Evolutionary conservation across 35 echinoderm and acorn worm species (phyloP).

Genomic region (Stichopus chloronotus): DNA sequence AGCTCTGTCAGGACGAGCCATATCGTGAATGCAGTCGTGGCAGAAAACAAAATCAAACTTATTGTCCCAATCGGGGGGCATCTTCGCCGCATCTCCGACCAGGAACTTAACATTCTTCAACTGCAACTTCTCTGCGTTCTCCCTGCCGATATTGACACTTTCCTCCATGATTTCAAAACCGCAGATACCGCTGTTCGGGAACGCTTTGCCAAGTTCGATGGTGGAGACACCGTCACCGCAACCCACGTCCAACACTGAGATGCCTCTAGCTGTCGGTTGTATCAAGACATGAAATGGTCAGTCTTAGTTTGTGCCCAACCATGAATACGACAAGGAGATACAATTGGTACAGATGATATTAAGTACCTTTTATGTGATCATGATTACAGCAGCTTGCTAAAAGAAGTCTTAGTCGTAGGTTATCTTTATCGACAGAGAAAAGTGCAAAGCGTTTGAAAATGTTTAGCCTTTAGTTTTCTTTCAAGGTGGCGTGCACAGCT

Average conservation of each 20-base stretch:
- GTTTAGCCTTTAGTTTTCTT: too few species aligned
- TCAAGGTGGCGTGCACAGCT: too few species aligned
- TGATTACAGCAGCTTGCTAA: too few species aligned
- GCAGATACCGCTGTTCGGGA: slow-evolving; percentile 73
- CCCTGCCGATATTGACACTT: slow-evolving; percentile 27
- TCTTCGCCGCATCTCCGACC: slow-evolving; percentile 52
- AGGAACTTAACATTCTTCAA: slow-evolving; percentile 72
- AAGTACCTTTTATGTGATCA: too few species aligned
- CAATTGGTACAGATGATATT: too few species aligned
- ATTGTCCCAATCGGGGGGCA: slow-evolving; percentile 68
- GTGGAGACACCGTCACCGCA: slow-evolving; percentile 70
- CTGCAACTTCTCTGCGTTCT: slow-evolving; percentile 12
- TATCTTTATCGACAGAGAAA: too few species aligned
- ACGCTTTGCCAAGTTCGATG: slow-evolving; percentile 61
- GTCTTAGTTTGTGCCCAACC: too few species aligned
- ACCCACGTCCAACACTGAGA: slow-evolving; percentile 75
- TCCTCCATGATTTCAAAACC: slow-evolving; percentile 69
- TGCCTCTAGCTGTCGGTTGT: slow-evolving; percentile 62
- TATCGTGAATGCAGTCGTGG: slow-evolving; percentile 76
- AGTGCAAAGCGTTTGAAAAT: too few species aligned
- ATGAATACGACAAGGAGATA: too few species aligned
- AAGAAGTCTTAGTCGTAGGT: too few species aligned
- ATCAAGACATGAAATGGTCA: too few species aligned
- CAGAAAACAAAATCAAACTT: slow-evolving; percentile 84
- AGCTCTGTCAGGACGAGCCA: slow-evolving; percentile 59